Base-by-base conservation (phyloP, 2,888 invertebrate species). In the Macrophya annulata region DNA sequence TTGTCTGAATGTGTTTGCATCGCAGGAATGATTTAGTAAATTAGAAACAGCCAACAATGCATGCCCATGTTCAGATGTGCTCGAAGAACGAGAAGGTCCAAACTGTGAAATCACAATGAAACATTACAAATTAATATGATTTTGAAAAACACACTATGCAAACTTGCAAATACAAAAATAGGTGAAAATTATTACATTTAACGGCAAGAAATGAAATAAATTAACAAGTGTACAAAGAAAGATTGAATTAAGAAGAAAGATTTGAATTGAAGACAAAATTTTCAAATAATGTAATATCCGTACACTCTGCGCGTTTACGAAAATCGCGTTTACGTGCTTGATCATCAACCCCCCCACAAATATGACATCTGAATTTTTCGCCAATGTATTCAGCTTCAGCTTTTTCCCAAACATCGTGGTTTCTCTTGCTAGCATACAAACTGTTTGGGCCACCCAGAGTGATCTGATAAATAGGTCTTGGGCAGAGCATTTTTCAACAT, bases 1-100 rank as follows among this genome's bases (percentile, higher is more conserved):
- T 86, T 94, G 94, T 86, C 97, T 94, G 0, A 96, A 95, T 0
- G 98, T 96, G 94, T 97, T 98, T 0, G 98, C 97, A 87, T 96
- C 95, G 93, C 99, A 99, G 0, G 98, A 97, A 93, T 99, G 99
- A 94, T 99, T 98, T 45, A 98, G 93, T 85, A 98, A 94, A 92
- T 97, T 97, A 77, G 96, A 94, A 89, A 97, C 96, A 1, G 97
- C 95, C 94, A 97, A 97, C 6, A 97, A 96, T 9, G 96, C 98
- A 85, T 96, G 95, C 0, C 96, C 97, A 85, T 95, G 94, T 87
- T 94, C 94, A 4, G 89, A 87, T 45, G 87, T 88, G 40, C 92
- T 91, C 55, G 91, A 90, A 83, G 68, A 84, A 45, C 85, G 84
- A 2, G 65, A 25, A 15, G n/a, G 40, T 81, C 62, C 65, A 62